A percentile compares a stretch with the other conserved stretches of the same genome.
These are phyloP conservation scores for Nebria brevicollis DNA, from an alignment of 2,888 invertebrate species.

Conservation along the genomic window DNA sequence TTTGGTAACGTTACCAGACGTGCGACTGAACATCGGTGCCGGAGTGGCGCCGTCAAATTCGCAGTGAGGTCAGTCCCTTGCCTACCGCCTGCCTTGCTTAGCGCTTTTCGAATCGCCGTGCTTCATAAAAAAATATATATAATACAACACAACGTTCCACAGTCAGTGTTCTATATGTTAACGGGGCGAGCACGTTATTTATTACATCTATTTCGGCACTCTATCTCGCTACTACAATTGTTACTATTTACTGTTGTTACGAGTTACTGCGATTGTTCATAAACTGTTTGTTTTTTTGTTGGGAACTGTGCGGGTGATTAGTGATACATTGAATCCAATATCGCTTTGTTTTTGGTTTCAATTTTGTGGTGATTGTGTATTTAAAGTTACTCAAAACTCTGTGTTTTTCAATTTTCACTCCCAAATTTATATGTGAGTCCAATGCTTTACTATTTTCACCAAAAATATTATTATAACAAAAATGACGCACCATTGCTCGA, in stretches of 20 bases:
- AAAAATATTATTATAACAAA: too few relatives aligned
- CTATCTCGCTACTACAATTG: conserved; percentile 18
- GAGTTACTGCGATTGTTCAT: conserved; percentile 10
- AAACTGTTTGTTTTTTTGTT: conserved; percentile 6
- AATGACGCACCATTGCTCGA: too few relatives aligned
- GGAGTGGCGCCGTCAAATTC: conserved; percentile 20
- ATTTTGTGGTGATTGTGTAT: conserved; percentile 15
- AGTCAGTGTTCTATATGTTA: conserved; percentile 29
- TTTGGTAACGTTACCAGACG: background rate
- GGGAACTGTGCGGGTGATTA: conserved; percentile 15
- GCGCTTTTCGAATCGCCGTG: conserved; percentile 25
- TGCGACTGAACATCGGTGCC: conserved; percentile 12
- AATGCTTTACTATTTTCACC: too few relatives aligned
- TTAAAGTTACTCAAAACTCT: conserved; percentile 13
- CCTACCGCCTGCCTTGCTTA: conserved; percentile 25
- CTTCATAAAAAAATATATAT: conserved; percentile 14
- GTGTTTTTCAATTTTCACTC: conserved; percentile 4
- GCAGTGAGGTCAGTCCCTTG: conserved; percentile 23
- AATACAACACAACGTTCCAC: conserved; percentile 13
- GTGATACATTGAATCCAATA: background rate
- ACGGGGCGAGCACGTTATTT: conserved; percentile 25
- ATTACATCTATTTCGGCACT: conserved; percentile 6
- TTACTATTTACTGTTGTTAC: conserved; percentile 9
- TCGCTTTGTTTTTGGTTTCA: conserved; percentile 6
- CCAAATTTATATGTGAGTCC: conserved; percentile 6